Conservation (phyloP, 2,113 vertebrate species). For the Maccullochella peelii region DNA sequence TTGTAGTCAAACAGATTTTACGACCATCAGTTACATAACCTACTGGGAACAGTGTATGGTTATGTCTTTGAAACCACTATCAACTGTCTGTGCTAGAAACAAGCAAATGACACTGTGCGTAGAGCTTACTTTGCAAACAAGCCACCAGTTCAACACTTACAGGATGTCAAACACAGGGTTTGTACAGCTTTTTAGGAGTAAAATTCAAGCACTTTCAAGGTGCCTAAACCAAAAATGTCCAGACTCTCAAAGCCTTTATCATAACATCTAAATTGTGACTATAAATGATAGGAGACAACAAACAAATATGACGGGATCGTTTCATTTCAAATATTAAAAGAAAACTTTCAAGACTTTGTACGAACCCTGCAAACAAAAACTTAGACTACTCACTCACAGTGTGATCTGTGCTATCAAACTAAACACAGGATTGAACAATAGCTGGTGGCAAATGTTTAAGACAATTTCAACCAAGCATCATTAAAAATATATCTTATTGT, state of each 20-base stretch:
- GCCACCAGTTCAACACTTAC: slow-evolving; percentile 8
- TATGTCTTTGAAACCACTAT: not conserved
- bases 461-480: not conserved
- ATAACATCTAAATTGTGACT: no score
- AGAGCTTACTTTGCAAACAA: not conserved
- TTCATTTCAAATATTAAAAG: no score
- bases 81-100: not conserved
- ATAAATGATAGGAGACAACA: no score
- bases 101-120: not conserved
- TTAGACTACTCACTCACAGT: not conserved
- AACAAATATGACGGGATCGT: no score
- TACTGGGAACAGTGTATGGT: slow-evolving; percentile 2
- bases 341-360: no score
- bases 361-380: not conserved
- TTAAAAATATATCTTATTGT: not conserved
- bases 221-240: no score
- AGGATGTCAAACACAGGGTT: not conserved
- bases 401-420: not conserved
- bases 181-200: no score
- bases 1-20: slow-evolving; percentile 45
- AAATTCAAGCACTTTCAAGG: no score
- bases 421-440: not conserved
- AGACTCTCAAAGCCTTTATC: no score
- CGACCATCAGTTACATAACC: slow-evolving; percentile 38
- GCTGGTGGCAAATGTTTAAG: not conserved